Evolutionary conservation across 2,113 vertebrate species (phyloP), one percentile per base, ranked within the genome.

Genomic region (Corapipo altera): DNA sequence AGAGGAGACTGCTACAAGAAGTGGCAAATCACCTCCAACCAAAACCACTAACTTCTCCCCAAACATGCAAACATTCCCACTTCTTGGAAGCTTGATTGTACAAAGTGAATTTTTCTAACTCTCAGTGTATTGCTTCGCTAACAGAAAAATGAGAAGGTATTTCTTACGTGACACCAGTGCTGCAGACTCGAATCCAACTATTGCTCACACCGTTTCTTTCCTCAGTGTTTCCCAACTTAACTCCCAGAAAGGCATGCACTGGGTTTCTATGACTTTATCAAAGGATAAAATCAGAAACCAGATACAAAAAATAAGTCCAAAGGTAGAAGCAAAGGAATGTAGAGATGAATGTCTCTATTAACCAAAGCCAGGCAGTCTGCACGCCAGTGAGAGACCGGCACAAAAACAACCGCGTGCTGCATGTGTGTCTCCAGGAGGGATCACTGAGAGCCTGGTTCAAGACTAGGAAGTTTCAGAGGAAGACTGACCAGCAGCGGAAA

Each of bases 321-420:
- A 93, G 41, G 77, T 39, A 81, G 46, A 66, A 93, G 54, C 19
- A 79, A 86, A 65, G 21, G 61, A 77, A 72, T 7, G 26, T 3
- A 35, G n/a, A 59, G 35, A 33, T 58, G 24, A 91, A 67, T 22
- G 62, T 12, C 48, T 57, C 24, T 39, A 24, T 61, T 32, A 41
- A 1, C 14, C 44, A 59, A 54, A n/a, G 33, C 9, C 37, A 43
- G 30, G 24, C 62, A 76, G 54, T 2, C 57, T 30, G 30, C 57
- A 46, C 26, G 21, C 2, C 13, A 12, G 4, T 39, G 26, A 37
- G 62, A 41, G 18, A 41, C 6, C 0, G 1, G 44, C 51, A 16
- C 5, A 37, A 39, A 55, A 16, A 20, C 58, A 75, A 30, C 54
- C 3, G 3, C 1, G 12, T 15, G 59, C 85, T 37, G 7, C 6